Base-by-base conservation (phyloP, 1,140 invertebrate genomes). In the Aphaenogaster floridana region DNA sequence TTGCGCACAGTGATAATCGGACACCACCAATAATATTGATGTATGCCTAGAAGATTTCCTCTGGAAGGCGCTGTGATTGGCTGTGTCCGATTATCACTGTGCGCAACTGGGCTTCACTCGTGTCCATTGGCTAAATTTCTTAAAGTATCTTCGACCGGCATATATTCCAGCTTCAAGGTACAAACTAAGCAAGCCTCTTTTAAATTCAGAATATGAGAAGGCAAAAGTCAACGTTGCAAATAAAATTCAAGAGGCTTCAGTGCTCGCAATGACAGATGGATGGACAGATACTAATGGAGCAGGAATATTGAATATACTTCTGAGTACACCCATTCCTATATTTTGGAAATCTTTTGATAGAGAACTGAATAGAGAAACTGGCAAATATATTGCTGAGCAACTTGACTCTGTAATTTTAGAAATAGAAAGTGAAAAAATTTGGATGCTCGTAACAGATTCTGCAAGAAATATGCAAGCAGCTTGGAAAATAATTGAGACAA, bases 301-400 rank as follows among this genome's bases (percentile, higher is more conserved):
- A 54, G 15, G 52, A 54, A 54, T 54, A 54, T 54, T 54, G 52
- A 54, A 54, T 54, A 54, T 54, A n/a, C 52, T n/a, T 54, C 52
- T 54, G 17, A 54, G 52, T 54, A n/a, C 17, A 17, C 5, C 17
- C 3, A 54, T 5, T 17, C 45, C 45, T 48, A 7, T 48, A 48
- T 48, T 48, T 48, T 48, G 45, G 8, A 54, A 54, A n/a, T 54
- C 15, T 54, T 54, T 17, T 54, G 52, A 54, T 54, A 54, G 15
- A 17, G 15, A 54, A 6, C 5, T 54, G 0, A 54, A 54, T 54
- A 54, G 52, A 54, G 52, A 54, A 54, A 54, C 52, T 54, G 52
- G 15, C 17, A 8, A 54, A 17, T 54, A 54, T 17, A 3, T 54
- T 54, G 17, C 52, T 54, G 4, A 17, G 52, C 52, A 17, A 54